Evolutionary conservation across 2,888 invertebrate species (phyloP).

Genomic region (Crocallis elinguaria): DNA sequence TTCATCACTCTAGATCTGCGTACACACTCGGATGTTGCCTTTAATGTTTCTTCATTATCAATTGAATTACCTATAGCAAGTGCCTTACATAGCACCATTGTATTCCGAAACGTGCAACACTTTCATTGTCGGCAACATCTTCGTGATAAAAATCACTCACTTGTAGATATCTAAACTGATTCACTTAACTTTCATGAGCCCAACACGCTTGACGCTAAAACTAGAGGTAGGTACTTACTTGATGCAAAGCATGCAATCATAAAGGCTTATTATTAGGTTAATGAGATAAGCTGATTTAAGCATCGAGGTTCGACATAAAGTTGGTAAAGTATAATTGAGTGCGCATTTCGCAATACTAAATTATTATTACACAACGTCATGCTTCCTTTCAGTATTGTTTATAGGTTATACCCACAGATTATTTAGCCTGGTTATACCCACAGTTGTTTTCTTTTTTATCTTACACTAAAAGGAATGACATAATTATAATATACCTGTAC

Average conservation of each 20-base stretch:
- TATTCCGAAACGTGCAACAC: neutral
- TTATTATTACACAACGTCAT: neutral
- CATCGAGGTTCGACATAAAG: neutral
- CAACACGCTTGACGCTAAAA: slow-evolving; percentile 60
- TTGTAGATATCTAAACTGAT: slow-evolving; percentile 48
- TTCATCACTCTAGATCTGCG: slow-evolving; percentile 16
- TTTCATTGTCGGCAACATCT: slow-evolving; percentile 74
- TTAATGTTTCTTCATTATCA: neutral
- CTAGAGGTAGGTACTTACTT: slow-evolving; percentile 33
- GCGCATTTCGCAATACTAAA: too few relatives aligned
- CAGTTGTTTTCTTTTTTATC: too few relatives aligned
- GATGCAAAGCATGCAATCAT: slow-evolving; percentile 12
- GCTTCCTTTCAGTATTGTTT: too few relatives aligned
- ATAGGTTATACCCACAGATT: too few relatives aligned
- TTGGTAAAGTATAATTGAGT: too few relatives aligned
- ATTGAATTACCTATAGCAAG: neutral
- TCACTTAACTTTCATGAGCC: slow-evolving; percentile 51
- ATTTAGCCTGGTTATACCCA: too few relatives aligned
- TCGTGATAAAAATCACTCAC: slow-evolving; percentile 53
- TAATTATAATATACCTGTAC: too few relatives aligned
- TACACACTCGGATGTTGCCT: slow-evolving; percentile 34
- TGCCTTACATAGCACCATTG: neutral
- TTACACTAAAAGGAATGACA: too few relatives aligned
- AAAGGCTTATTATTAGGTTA: neutral
- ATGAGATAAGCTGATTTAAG: neutral